phyloP scores from a whole-genome alignment of 2,797 vertebrate species.

The Natrix natrix region DNA sequence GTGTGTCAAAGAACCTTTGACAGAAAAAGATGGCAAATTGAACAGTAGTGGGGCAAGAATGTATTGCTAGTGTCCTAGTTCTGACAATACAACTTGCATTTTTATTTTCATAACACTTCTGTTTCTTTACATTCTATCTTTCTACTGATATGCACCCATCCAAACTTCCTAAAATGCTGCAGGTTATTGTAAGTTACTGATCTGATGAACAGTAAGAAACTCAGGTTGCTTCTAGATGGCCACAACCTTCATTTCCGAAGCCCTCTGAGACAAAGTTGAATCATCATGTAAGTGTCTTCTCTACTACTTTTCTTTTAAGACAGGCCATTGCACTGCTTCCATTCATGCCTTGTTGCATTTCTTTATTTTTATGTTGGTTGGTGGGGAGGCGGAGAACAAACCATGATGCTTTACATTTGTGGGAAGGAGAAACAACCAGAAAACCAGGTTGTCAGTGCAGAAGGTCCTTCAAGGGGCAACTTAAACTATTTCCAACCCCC shows the following conservation, averaged over 20 bases:
- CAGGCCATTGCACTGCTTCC: background rate
- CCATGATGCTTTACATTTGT: background rate
- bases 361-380: background rate
- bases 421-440: background rate
- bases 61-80: constrained; percentile 39
- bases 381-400: background rate
- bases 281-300: background rate
- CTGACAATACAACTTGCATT: constrained; percentile 5
- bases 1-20: background rate
- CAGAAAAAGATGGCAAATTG: constrained; percentile 9
- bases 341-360: background rate
- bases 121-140: background rate
- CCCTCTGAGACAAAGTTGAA: background rate
- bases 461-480: background rate
- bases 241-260: background rate
- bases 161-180: constrained; percentile 5
- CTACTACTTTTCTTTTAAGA: background rate
- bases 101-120: constrained; percentile 21
- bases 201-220: background rate
- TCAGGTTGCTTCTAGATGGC: background rate
- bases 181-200: background rate
- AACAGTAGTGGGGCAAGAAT: constrained; percentile 1
- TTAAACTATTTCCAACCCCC: background rate
- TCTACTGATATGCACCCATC: background rate
- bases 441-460: background rate